These are phyloP conservation scores for Drosophila guanche DNA, from an alignment of 1,140 invertebrate genomes.

Conservation along the genomic window DNA sequence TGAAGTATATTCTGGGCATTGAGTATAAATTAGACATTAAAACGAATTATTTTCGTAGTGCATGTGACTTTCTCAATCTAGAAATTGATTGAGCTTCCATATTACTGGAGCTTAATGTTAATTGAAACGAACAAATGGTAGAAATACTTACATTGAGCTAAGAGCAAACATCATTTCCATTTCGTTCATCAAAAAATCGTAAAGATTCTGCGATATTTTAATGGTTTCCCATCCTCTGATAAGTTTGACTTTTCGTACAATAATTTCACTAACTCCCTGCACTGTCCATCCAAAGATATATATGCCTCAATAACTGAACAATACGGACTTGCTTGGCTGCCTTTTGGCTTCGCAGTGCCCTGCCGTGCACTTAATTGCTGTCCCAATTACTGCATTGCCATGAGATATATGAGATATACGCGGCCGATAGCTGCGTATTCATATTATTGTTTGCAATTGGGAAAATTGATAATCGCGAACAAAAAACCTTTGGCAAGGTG, in stretches of 20 bases:
- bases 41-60: too few relatives aligned
- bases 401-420: constrained; percentile 53
- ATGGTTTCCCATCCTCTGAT: too few relatives aligned
- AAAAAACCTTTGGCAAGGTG: constrained; percentile 56
- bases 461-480: constrained; percentile 42
- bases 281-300: constrained; percentile 18
- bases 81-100: too few relatives aligned
- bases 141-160: background rate
- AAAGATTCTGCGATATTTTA: too few relatives aligned
- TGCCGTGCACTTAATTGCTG: constrained; percentile 67
- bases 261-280: background rate
- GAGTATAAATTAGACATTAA: too few relatives aligned
- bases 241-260: too few relatives aligned
- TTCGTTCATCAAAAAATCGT: too few relatives aligned
- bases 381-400: constrained; percentile 50
- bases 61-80: too few relatives aligned
- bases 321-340: constrained; percentile 57
- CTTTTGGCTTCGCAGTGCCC: background rate
- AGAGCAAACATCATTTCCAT: too few relatives aligned
- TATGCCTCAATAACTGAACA: constrained; percentile 34
- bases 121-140: background rate
- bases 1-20: too few relatives aligned
- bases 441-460: constrained; percentile 42
- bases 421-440: constrained; percentile 49
- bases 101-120: too few relatives aligned